Base-by-base conservation (phyloP, 1,140 invertebrate species). In the Diachasmimorpha longicaudata region DNA sequence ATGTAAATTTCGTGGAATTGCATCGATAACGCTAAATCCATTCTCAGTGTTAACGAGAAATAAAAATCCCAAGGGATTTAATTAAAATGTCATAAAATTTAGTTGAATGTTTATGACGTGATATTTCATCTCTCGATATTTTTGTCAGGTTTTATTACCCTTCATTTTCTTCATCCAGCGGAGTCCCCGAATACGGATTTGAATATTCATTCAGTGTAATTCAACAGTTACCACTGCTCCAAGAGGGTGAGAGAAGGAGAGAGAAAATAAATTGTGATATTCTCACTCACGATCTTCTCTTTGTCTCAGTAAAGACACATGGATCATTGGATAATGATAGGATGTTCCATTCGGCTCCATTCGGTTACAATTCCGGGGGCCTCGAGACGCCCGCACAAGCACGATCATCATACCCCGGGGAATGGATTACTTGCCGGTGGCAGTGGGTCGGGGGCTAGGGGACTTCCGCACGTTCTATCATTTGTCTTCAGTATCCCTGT, bases 241-340 rank as follows among this genome's bases (percentile, higher is more conserved):
- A 31, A 31, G 31, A n/a, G 31, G 6, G 39, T 6, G 39, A 10
- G 21, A 31, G 52, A 63, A 9, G 14, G 58, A 25, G 19, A 14
- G 58, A 25, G 58, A 14, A 4, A 63, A 23, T 14, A 25, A 25
- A 63, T 23, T 6, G 14, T 25, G 23, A 67, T 73, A 42, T 73
- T 73, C 55, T 39, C 72, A 73, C 72, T 73, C 21, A 44, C 10
- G n/a, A 72, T 82, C 75, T 81, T 71, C 75, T 81, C 74, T 80
- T 74, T 36, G 68, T 70, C 19, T 68, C 79, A 76, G 72, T 77
- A 81, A 81, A 81, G 79, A 81, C 74, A 79, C 76, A 76, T 77
- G 46, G 69, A 83, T 83, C 81, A 83, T 83, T 83, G 82, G 77
- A 83, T 83, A 83, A 83, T 83, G 81, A 83, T 83, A 77, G 82